Evolutionary conservation across 2,888 invertebrate species (phyloP), one percentile per base, ranked within the genome.

Genomic region (Heliconius aoede): DNA sequence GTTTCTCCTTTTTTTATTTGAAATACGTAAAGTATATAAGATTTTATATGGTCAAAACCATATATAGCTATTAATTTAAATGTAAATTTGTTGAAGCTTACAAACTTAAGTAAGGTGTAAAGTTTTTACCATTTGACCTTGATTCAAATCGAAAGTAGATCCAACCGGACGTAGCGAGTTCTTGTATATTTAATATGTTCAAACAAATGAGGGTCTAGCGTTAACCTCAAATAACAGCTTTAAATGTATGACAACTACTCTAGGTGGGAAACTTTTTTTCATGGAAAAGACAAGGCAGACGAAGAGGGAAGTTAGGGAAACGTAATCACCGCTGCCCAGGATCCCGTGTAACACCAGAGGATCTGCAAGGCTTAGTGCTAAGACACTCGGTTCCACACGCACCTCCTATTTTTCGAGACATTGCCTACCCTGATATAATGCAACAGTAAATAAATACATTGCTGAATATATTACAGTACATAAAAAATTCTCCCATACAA

Each of bases 131-230:
- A 67, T 77, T 80, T 87, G 90, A 86, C 91, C 91, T 91, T 91
- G 89, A 90, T 91, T 86, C 83, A 83, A 87, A 90, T 89, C 86
- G 91, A 91, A 91, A 91, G 91, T 90, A 87, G 88, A 81, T 79
- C 73, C 76, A 87, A 83, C 88, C 89, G 88, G 89, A 89, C 88
- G 78, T 81, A 73, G 65, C 65, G 77, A 51, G 30, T 72, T 72
- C 78, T 77, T 76, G 76, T 78, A 21, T 21, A 55, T 75, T 71
- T 15, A 72, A 67, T 72, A 64, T 65, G 30, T 36, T 71, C 71
- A 32, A 67, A 67, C 30, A 77, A 71, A 64, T 24, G n/a, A 65
- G 64, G 55, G 71, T 28, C 24, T 64, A 30, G 36, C n/a, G 21
- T 46, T 46, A 55, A 18, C 18, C 3, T 62, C 9, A 30, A 9